phyloP scores from a whole-genome alignment of 2,797 vertebrate genomes.

The Lepus townsendii region DNA sequence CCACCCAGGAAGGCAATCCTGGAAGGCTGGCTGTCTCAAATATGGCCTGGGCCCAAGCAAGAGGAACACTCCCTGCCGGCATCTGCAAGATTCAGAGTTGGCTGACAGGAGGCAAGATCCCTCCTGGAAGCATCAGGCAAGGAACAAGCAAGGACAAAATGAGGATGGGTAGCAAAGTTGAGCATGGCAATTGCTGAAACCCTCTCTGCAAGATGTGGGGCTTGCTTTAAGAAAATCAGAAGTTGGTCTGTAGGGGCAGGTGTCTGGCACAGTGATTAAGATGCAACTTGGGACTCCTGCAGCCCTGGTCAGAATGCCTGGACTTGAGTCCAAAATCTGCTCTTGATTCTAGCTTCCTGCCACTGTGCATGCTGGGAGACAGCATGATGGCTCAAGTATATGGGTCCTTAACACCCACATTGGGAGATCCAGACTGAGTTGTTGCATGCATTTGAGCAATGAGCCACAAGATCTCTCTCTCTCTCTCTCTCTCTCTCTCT shows the following conservation, averaged over 20 bases:
- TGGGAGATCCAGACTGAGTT: too few species aligned
- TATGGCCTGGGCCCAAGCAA: neutral
- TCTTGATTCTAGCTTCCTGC: too few species aligned
- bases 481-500: too few species aligned
- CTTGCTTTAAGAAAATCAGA: neutral
- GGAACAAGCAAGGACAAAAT: neutral
- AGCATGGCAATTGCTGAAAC: neutral
- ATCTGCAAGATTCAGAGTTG: neutral
- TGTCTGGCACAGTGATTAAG: too few species aligned
- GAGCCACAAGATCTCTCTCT: too few species aligned
- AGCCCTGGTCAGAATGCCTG: too few species aligned
- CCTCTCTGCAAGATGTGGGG: neutral
- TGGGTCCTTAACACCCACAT: too few species aligned
- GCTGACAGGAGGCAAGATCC: neutral
- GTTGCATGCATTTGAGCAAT: too few species aligned
- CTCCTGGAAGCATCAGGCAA: neutral
- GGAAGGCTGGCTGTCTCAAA: neutral
- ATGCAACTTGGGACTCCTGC: too few species aligned
- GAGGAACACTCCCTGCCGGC: neutral
- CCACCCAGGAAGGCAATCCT: neutral
- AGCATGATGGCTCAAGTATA: too few species aligned
- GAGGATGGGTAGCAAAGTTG: neutral
- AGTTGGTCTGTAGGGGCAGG: neutral
- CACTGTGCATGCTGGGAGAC: too few species aligned
- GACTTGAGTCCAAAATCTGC: too few species aligned